Percentiles rank a stretch among this genome's conserved stretches.
phyloP scores from a whole-genome alignment of 2,888 invertebrate genomes.

The Drosophila longiperda region DNA sequence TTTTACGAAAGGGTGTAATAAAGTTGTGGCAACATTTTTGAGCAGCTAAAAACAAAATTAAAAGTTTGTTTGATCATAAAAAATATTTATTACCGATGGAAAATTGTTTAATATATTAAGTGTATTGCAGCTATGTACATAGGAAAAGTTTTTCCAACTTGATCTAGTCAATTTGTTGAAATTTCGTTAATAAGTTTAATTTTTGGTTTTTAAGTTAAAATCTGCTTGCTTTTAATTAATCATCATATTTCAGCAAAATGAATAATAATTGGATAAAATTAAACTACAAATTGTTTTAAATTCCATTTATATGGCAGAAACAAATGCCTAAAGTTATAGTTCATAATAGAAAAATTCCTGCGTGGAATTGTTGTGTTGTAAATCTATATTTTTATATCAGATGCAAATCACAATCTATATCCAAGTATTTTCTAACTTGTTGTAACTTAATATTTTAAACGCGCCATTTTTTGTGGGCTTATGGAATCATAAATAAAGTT shows the following conservation, averaged over 20 bases:
- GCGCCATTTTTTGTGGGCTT: background rate
- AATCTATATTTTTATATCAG: background rate
- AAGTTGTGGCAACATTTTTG: slow-evolving; percentile 2
- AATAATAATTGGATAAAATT: background rate
- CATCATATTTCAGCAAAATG: background rate
- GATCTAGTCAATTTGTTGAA: background rate
- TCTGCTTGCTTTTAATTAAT: background rate
- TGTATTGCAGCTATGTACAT: background rate
- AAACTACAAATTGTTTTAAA: background rate
- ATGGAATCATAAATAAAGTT: slow-evolving; percentile 23
- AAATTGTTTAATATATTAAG: background rate
- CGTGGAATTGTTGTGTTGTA: background rate
- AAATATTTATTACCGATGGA: background rate
- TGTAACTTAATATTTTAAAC: background rate
- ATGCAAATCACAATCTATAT: background rate
- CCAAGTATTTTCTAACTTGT: background rate
- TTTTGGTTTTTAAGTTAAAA: background rate
- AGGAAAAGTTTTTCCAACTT: background rate
- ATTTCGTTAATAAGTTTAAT: background rate
- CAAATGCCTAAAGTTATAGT: background rate
- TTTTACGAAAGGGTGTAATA: slow-evolving; percentile 8
- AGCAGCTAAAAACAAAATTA: background rate
- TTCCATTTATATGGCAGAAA: background rate
- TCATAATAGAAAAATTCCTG: background rate
- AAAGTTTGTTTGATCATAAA: background rate